Evolutionary conservation across 2,888 invertebrate genomes (phyloP).

Genomic region (Acronicta leporina): DNA sequence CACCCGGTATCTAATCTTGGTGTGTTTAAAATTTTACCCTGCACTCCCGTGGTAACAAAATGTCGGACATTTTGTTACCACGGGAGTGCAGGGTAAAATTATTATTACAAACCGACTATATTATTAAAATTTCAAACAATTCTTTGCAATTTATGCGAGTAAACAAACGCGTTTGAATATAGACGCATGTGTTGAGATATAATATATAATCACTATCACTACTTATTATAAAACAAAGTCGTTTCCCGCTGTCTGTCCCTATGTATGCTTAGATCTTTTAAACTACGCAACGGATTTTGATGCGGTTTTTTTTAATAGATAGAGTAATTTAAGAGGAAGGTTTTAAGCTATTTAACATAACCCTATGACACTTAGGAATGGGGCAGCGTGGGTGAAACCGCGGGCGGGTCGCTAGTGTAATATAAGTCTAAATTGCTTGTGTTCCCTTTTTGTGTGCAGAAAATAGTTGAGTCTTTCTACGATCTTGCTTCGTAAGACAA

Average conservation of each 20-base stretch:
- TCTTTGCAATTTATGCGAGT: slow-evolving; percentile 50
- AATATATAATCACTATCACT: too few species aligned
- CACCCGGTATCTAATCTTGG: slow-evolving; percentile 42
- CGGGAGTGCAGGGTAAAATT: slow-evolving; percentile 48
- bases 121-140: slow-evolving; percentile 56
- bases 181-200: slow-evolving; percentile 40
- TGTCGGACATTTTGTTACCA: slow-evolving; percentile 36
- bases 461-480: slow-evolving; percentile 30
- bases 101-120: slow-evolving; percentile 30
- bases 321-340: too few species aligned
- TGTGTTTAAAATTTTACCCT: slow-evolving; percentile 51
- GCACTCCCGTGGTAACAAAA: slow-evolving; percentile 41
- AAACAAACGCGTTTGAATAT: slow-evolving; percentile 56
- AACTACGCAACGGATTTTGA: too few species aligned
- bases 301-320: too few species aligned
- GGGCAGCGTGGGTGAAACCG: too few species aligned
- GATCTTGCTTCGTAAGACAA: slow-evolving; percentile 13
- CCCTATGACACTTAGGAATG: too few species aligned
- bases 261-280: too few species aligned
- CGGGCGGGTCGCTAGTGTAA: too few species aligned
- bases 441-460: slow-evolving; percentile 8
- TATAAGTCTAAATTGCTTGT: slow-evolving; percentile 27
- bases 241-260: too few species aligned
- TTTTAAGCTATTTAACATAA: too few species aligned
- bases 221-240: too few species aligned